phyloP scores from a whole-genome alignment of 2,113 vertebrate species.

The Gopherus evgoodei region DNA sequence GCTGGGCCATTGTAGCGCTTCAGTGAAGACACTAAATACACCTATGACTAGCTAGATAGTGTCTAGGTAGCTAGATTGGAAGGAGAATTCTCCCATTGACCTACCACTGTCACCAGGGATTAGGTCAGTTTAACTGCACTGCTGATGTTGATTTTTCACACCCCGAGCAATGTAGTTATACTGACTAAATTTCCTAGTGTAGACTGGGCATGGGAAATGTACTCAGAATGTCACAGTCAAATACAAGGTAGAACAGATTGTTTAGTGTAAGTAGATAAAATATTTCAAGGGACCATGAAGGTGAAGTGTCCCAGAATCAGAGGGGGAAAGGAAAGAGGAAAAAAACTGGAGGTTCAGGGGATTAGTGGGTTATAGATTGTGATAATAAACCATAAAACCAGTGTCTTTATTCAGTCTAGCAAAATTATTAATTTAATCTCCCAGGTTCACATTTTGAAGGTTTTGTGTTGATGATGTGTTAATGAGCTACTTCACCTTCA shows the following conservation, averaged over 20 bases:
- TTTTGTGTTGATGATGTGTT: neutral
- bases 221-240: neutral
- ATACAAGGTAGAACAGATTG: neutral
- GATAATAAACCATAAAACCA: neutral
- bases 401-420: neutral
- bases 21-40: too few relatives aligned
- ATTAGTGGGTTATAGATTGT: neutral
- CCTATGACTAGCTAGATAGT: neutral
- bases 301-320: too few relatives aligned
- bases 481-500: neutral
- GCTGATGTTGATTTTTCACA: neutral
- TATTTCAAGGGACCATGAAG: neutral
- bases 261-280: neutral
- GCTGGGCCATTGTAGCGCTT: too few relatives aligned
- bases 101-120: neutral
- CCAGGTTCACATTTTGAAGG: neutral
- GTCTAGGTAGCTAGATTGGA: neutral
- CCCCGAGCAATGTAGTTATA: too few relatives aligned
- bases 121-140: too few relatives aligned
- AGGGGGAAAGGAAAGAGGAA: too few relatives aligned
- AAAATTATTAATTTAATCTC: neutral
- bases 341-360: neutral
- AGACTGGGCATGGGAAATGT: neutral
- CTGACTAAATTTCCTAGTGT: neutral
- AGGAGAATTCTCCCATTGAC: neutral